A percentile compares a stretch with the other conserved stretches of the same genome.
Conservation (phyloP, 2,113 vertebrate genomes). For the Pseudonaja textilis region DNA sequence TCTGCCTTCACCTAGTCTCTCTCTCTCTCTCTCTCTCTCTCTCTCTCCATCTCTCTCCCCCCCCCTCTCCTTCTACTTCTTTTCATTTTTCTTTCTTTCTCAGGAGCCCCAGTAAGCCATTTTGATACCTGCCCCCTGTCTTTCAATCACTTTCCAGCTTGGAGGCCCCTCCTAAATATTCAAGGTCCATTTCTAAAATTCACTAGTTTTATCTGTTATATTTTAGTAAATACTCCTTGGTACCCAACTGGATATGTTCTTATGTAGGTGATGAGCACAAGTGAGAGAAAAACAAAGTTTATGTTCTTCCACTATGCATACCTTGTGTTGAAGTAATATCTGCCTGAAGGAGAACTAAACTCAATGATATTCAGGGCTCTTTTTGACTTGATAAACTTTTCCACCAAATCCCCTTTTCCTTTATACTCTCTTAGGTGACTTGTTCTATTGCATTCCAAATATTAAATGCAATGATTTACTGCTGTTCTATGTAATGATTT, state of each 20-base stretch:
- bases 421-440: conserved; percentile 1
- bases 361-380: neutral
- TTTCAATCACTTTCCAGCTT: neutral
- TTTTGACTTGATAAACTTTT: neutral
- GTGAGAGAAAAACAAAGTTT: neutral
- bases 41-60: too few species aligned
- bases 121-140: neutral
- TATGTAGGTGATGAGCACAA: neutral
- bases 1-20: too few species aligned
- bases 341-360: neutral
- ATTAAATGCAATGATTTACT: conserved; percentile 9
- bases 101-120: neutral
- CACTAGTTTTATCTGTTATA: neutral
- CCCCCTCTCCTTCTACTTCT: neutral
- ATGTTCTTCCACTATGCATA: neutral
- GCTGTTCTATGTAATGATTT: conserved; percentile 8
- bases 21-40: too few species aligned
- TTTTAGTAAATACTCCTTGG: neutral
- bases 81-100: neutral
- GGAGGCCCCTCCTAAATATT: neutral
- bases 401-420: neutral
- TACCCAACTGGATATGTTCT: neutral
- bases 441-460: conserved; percentile 1
- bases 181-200: neutral
- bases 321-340: neutral